Base-by-base conservation (phyloP, 1,140 invertebrate species). In the Diabrotica undecimpunctata region DNA sequence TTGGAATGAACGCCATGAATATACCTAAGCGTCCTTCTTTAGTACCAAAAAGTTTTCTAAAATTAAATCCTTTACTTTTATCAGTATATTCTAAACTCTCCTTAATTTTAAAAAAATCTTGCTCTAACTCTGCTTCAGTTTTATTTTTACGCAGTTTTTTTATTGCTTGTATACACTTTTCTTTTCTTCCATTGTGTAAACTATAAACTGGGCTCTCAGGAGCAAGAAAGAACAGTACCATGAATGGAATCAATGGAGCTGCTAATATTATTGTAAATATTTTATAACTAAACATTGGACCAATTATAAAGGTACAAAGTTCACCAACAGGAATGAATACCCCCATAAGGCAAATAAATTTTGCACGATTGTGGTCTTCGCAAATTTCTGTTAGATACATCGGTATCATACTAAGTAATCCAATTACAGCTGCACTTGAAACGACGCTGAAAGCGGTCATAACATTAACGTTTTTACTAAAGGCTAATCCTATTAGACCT, bases 151-250 rank as follows among this genome's bases (percentile, higher is more conserved):
- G n/a, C n/a, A 57, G 25, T 35, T 35, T 38, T 25, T 82, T 80
- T 64, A 96, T 77, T 5, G 88, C 80, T 5, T 81, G 73, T 0
- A 84, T 75, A 0, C 92, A 92, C 5, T 86, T 84, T 5, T 83
- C 77, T 39, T 82, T 82, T 13, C 84, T 81, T 13, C 79, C 81
- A 72, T 85, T 84, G 7, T 79, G 78, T 0, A 91, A 77, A 41
- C 88, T 79, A 66, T 84, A 92, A 59, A 87, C 88, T 0, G 94
- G 94, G 25, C 90, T 90, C 74, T 96, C 94, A 0, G 93, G 93
- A 13, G 39, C 25, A 10, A 60, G 7, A 68, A 88, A 86, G 0
- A 83, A 62, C 0, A 90, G 69, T 25, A 25, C 4, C 41, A 89
- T 74, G 77, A 92, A 90, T 0, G 86, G 14, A 0, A 87, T 69